These are phyloP conservation scores for Alexandromys oeconomus DNA, from an alignment of 2,797 vertebrate species.

Conservation along the genomic window DNA sequence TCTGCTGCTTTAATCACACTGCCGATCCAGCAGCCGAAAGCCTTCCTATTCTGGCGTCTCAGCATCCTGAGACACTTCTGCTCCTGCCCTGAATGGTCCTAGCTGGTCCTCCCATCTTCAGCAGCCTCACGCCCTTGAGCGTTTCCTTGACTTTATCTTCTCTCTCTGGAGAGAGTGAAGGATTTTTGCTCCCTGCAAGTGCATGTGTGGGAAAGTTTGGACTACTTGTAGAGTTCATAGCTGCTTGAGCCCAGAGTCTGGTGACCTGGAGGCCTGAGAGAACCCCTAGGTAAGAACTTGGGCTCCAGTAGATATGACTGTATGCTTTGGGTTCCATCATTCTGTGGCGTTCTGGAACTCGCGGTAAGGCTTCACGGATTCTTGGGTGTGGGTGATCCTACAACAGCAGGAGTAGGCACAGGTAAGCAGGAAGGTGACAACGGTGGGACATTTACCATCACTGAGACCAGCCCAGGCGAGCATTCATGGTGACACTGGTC, in stretches of 20 bases:
- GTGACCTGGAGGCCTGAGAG: not conserved
- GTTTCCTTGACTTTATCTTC: not conserved
- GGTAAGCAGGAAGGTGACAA: not conserved
- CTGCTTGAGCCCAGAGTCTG: not conserved
- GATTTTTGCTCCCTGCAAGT: not conserved
- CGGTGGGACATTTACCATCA: not conserved
- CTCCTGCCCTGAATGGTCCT: not conserved
- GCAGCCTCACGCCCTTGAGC: not conserved
- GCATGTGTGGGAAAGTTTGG: not conserved
- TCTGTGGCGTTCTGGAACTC: not conserved
- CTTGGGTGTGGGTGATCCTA: not conserved
- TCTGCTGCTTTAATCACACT: not conserved
- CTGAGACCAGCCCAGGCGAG: too few relatives aligned
- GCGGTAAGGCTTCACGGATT: accelerated
- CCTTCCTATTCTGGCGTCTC: not conserved
- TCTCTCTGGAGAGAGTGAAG: not conserved
- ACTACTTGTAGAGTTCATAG: not conserved
- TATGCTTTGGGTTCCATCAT: not conserved
- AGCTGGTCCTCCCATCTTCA: not conserved
- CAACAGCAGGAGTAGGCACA: not conserved
- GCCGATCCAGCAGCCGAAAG: not conserved
- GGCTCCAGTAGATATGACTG: too few relatives aligned
- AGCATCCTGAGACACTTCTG: not conserved
- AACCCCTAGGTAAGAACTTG: not conserved
- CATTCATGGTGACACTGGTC: accelerated